A percentile compares a stretch with the other conserved stretches of the same genome.
These are phyloP conservation scores for Rana temporaria DNA, from an alignment of 2,113 vertebrate species.

Conservation along the genomic window DNA sequence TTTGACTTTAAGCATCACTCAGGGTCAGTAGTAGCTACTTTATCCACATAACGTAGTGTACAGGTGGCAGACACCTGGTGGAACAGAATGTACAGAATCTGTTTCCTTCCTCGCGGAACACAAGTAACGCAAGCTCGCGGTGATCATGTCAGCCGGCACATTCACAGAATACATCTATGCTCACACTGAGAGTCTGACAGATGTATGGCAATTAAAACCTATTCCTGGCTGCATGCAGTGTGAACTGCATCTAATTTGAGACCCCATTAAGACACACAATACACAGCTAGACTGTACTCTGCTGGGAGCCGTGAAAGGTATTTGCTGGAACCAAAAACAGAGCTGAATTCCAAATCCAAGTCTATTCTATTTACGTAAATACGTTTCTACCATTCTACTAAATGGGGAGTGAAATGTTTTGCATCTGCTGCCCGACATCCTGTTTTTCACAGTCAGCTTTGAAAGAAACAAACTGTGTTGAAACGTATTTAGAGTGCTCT, in stretches of 20 bases:
- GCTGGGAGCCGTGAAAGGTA: not conserved
- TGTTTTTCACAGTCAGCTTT: constrained; percentile 35
- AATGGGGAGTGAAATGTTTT: constrained; percentile 25
- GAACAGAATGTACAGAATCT: constrained; percentile 58
- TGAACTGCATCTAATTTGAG: constrained; percentile 35
- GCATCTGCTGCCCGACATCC: constrained; percentile 35
- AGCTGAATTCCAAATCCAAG: constrained; percentile 15
- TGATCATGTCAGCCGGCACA: constrained; percentile 57
- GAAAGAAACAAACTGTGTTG: constrained; percentile 23
- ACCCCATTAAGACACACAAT: constrained; percentile 8
- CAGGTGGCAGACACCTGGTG: constrained; percentile 73
- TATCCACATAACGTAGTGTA: constrained; percentile 24
- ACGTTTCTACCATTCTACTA: constrained; percentile 21
- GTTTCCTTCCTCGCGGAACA: constrained; percentile 66
- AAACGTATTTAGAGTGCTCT: not conserved
- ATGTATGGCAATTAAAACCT: constrained; percentile 15
- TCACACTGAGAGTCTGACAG: constrained; percentile 7
- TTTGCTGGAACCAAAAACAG: constrained; percentile 4
- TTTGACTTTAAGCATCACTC: no score
- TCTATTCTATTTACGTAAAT: constrained; percentile 28
- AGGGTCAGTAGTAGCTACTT: no score
- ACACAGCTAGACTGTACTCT: not conserved
- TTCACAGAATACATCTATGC: constrained; percentile 62
- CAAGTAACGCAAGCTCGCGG: constrained; percentile 59
- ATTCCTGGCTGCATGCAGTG: constrained; percentile 7